phyloP scores from a whole-genome alignment of 2,797 vertebrate genomes.

The Rallus crepitans region DNA sequence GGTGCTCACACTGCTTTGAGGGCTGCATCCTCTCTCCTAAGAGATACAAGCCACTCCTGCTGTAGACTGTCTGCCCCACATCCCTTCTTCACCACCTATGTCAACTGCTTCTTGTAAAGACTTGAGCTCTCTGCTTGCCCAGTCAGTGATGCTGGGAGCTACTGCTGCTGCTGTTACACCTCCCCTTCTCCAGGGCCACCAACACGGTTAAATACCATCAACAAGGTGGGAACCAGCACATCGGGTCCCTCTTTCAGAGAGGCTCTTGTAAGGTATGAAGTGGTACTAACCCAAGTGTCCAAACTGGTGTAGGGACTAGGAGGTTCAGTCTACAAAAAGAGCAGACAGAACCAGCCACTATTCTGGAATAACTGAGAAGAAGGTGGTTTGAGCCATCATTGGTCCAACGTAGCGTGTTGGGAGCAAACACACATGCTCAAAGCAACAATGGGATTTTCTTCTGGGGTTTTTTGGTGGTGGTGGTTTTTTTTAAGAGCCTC shows the following conservation, averaged over 20 bases:
- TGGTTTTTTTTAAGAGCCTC: neutral
- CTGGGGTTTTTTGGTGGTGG: neutral
- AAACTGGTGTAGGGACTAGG: constrained; percentile 68
- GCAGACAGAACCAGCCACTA: constrained; percentile 44
- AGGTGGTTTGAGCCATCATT: neutral
- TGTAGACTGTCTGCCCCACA: neutral
- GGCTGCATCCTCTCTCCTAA: neutral
- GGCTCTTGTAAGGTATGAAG: neutral
- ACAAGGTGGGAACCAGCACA: neutral
- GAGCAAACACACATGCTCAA: neutral
- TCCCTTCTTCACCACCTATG: neutral
- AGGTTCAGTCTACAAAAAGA: constrained; percentile 66
- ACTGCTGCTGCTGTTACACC: neutral
- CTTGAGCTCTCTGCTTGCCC: neutral
- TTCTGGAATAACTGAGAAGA: neutral
- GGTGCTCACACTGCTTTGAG: neutral
- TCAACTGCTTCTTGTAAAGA: neutral
- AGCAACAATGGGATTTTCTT: neutral
- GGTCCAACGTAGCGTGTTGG: neutral
- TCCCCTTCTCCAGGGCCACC: neutral
- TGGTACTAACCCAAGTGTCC: constrained; percentile 72
- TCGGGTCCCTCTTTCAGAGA: neutral
- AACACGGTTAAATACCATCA: neutral
- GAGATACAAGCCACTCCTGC: neutral
- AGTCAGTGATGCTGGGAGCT: neutral